Evolutionary conservation across 2,888 invertebrate species (phyloP).

Genomic region (Thecophora atra): DNA sequence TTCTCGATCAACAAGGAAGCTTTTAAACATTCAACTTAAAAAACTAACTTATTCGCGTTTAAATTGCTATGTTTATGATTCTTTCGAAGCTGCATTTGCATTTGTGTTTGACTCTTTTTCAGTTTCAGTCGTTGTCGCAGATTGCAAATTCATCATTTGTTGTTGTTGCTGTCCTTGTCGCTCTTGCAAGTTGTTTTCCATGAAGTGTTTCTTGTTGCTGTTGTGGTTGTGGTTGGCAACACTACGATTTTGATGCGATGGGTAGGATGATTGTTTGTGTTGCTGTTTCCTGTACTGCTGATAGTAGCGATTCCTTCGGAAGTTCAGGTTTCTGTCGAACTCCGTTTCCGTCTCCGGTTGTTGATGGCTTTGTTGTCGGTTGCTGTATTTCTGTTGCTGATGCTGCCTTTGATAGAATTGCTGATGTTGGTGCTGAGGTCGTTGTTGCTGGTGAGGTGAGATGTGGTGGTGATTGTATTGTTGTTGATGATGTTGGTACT

Average conservation of each 20-base stretch:
- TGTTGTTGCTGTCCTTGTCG: neutral
- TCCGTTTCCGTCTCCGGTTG: slow-evolving; percentile 19
- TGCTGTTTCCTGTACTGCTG: slow-evolving; percentile 38
- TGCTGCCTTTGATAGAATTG: slow-evolving; percentile 53
- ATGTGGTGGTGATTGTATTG: slow-evolving; percentile 51
- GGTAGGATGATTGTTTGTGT: neutral
- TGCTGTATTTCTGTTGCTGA: slow-evolving; percentile 44
- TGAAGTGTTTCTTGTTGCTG: slow-evolving; percentile 7
- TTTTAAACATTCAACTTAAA: too few species aligned
- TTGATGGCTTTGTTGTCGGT: slow-evolving; percentile 33
- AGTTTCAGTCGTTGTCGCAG: too few species aligned
- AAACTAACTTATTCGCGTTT: too few species aligned
- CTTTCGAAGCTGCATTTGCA: neutral
- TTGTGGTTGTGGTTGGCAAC: slow-evolving; percentile 4
- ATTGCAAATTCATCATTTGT: too few species aligned
- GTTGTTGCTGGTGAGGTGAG: slow-evolving; percentile 42
- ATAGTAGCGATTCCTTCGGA: slow-evolving; percentile 49
- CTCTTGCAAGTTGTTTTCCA: slow-evolving; percentile 1
- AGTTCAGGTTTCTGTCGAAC: slow-evolving; percentile 36
- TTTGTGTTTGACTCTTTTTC: neutral
- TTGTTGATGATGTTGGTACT: slow-evolving; percentile 42
- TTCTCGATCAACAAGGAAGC: neutral
- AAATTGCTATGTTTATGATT: too few species aligned
- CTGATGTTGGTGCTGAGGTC: slow-evolving; percentile 40
- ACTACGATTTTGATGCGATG: slow-evolving; percentile 28